A percentile compares a stretch with the other conserved stretches of the same genome.
phyloP scores from a whole-genome alignment of 92 coral and sea anemone species.

The Parazoanthus darwini region DNA sequence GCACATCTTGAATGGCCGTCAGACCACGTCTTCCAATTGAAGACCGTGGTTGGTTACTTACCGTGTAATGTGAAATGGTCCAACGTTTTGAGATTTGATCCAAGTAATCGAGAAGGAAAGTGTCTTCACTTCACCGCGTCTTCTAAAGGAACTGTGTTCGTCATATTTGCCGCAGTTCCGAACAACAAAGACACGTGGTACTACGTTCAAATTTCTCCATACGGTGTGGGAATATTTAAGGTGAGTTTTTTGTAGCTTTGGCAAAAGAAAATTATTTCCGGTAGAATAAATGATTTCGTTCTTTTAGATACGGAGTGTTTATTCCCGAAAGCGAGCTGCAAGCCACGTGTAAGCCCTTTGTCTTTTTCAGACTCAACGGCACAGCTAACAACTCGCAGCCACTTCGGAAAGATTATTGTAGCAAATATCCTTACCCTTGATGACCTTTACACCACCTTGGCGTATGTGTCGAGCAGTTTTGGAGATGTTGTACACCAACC shows the following conservation, averaged over 20 bases:
- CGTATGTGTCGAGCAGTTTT: too few relatives aligned
- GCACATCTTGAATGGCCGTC: conserved; percentile 50
- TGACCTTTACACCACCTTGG: too few relatives aligned
- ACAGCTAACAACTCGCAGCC: background rate
- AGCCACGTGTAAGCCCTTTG: background rate
- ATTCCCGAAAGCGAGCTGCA: too few relatives aligned
- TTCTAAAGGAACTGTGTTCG: conserved; percentile 38
- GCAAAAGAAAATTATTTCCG: too few relatives aligned
- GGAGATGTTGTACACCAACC: too few relatives aligned
- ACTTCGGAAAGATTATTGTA: background rate
- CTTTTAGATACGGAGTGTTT: too few relatives aligned
- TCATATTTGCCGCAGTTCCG: conserved; percentile 43
- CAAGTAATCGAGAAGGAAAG: conserved; percentile 31
- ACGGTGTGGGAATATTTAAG: conserved; percentile 30
- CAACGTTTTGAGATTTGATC: conserved; percentile 43
- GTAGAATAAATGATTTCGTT: too few relatives aligned
- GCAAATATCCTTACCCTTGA: background rate
- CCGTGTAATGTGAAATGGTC: conserved; percentile 54
- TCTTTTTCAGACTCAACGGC: background rate
- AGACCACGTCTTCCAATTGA: conserved; percentile 27
- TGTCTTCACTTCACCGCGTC: conserved; percentile 48
- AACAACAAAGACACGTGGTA: conserved; percentile 39
- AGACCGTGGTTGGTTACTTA: conserved; percentile 32
- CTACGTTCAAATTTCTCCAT: conserved; percentile 34
- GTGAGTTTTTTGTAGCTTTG: background rate